Conservation (phyloP, 2,113 vertebrate genomes). For the Hydropotes inermis region DNA sequence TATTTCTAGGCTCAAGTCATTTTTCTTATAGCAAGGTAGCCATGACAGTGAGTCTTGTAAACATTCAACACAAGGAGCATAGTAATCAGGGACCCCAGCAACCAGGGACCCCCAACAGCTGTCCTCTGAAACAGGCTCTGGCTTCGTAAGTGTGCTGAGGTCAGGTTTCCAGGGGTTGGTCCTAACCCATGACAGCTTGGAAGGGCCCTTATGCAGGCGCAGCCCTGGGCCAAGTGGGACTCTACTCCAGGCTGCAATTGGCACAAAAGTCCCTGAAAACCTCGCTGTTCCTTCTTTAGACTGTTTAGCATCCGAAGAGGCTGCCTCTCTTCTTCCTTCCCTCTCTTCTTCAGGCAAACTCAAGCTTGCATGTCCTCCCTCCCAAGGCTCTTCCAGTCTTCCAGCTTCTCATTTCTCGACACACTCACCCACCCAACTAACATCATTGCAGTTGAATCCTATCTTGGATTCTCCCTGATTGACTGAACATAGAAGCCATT, state of each 20-base stretch:
- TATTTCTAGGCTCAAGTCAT: not conserved
- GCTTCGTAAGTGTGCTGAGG: fast-evolving
- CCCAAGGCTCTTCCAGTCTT: not conserved
- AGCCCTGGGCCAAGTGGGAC: not conserved
- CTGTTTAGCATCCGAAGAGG: not conserved
- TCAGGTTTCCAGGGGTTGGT: fast-evolving
- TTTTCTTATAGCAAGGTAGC: not conserved
- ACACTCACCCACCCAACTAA: not conserved
- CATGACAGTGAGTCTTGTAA: not conserved
- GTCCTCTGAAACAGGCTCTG: not conserved
- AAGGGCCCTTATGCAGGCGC: fast-evolving
- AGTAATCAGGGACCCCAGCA: not conserved
- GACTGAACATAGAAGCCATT: not conserved
- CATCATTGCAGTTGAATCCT: not conserved
- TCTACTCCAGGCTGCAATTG: not conserved
- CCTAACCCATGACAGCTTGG: not conserved
- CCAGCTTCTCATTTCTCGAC: not conserved
- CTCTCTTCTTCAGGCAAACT: not conserved
- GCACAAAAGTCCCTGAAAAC: not conserved
- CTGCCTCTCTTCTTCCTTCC: not conserved
- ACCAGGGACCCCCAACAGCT: not conserved
- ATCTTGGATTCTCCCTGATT: not conserved
- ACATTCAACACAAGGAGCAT: not conserved
- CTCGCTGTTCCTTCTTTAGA: not conserved
- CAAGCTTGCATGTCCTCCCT: not conserved